A percentile compares a stretch with the other conserved stretches of the same genome.
Evolutionary conservation across 2,797 vertebrate species (phyloP).

Genomic region (Acropternis orthonyx): DNA sequence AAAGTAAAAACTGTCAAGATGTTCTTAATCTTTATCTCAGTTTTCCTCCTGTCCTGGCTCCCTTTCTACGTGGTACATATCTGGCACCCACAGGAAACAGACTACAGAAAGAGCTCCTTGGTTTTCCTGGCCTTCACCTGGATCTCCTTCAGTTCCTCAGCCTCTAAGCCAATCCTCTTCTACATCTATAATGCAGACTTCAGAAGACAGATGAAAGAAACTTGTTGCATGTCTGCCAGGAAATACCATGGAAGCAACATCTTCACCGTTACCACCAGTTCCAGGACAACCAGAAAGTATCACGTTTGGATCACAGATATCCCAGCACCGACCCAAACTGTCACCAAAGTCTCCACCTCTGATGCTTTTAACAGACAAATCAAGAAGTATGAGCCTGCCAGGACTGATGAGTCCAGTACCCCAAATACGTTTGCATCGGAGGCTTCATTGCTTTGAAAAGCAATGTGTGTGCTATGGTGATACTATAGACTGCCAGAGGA

Average conservation of each 20-base stretch:
- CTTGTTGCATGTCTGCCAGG: constrained; percentile 87
- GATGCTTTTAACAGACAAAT: constrained; percentile 86
- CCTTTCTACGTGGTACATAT: constrained; percentile 89
- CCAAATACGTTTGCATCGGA: constrained; percentile 87
- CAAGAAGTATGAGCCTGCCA: constrained; percentile 89
- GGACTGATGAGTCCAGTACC: constrained; percentile 86
- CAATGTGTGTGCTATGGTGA: not conserved
- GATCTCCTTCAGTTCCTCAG: constrained; percentile 90
- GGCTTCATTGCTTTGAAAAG: not conserved
- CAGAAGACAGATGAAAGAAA: constrained; percentile 90
- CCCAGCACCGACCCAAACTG: constrained; percentile 75
- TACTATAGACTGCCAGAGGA: not conserved
- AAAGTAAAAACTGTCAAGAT: constrained; percentile 96
- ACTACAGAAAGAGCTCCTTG: constrained; percentile 78
- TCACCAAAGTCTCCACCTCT: constrained; percentile 82
- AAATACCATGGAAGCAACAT: constrained; percentile 92
- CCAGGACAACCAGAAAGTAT: constrained; percentile 89
- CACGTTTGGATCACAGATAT: constrained; percentile 86
- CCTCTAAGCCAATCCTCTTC: constrained; percentile 89
- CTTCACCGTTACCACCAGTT: constrained; percentile 91
- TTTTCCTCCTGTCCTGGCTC: constrained; percentile 89
- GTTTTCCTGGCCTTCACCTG: constrained; percentile 83
- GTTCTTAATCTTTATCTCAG: constrained; percentile 87
- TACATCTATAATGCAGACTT: constrained; percentile 91
- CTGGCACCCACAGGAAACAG: constrained; percentile 85